Base-by-base conservation (phyloP, 2,888 invertebrate species). In the Caenorhabditis zanzibari region DNA sequence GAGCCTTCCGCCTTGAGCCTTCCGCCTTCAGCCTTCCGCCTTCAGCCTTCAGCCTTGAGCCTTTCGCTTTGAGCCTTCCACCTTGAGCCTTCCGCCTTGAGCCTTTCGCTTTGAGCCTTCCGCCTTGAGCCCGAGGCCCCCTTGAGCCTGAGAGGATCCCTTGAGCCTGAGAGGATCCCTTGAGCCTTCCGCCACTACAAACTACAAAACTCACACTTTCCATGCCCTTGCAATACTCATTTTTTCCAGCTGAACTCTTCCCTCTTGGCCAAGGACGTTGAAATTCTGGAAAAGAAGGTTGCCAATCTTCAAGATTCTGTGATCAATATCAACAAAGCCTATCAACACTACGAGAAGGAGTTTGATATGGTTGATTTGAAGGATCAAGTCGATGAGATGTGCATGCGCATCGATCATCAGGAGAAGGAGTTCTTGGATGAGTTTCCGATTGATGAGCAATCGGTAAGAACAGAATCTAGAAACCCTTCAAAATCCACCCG, bases 381-480 rank as follows among this genome's bases (percentile, higher is more conserved):
- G 24, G 66, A 80, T 12, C 83, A 83, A 59, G 76, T 83, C 24
- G 64, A 41, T 19, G 83, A 83, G 24, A 83, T 83, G 83, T 66
- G 64, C 14, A 58, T 64, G 38, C 69, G 83, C 4, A 59, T 69
- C n/a, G 74, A 83, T 26, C 69, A 64, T 14, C 64, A 63, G 24
- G 79, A 83, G 54, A 79, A 75, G 38, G 41, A 64, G 26, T 58
- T 64, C 54, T 22, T 73, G 49, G 38, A n/a, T 0, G 69, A 28
- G 0, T 47, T 22, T 16, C 12, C 35, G 26, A 61, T 47, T 19
- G 73, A 61, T 49, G 76, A 77, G 54, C 14, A 41, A 38, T 19
- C 69, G 49, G 68, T 68, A 9, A 49, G 49, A 32, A 7, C 32
- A 32, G 32, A 7, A 38, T 38, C 38, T 12, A 38, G 38, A 38